Conservation (phyloP, 2,888 invertebrate species). For the Acanthosoma haemorrhoidale region DNA sequence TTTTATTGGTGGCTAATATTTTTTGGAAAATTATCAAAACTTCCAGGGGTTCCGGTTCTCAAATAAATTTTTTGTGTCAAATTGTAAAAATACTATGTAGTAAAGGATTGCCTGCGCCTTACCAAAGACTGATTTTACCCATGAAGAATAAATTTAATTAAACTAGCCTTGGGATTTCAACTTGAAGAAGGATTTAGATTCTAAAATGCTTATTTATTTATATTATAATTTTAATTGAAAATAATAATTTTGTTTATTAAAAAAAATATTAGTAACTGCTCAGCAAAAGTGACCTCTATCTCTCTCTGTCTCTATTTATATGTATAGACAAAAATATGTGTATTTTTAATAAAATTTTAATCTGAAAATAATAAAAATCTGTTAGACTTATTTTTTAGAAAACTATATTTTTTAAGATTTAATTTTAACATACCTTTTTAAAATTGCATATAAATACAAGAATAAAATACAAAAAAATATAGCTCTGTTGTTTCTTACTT, state of each 20-base stretch:
- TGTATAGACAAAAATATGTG: too few species aligned
- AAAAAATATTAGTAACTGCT: neutral
- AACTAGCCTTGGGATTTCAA: neutral
- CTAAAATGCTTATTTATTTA: neutral
- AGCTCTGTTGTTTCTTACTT: too few species aligned
- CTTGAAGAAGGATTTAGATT: neutral
- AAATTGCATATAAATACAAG: neutral
- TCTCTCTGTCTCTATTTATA: too few species aligned
- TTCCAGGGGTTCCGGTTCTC: too few species aligned
- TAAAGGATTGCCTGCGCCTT: slow-evolving; percentile 2
- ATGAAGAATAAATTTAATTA: neutral
- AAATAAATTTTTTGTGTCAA: too few species aligned
- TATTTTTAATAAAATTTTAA: neutral
- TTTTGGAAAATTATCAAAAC: too few species aligned
- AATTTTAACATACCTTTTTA: neutral
- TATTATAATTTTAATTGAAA: neutral
- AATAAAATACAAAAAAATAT: neutral
- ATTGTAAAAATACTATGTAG: too few species aligned
- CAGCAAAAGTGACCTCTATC: neutral
- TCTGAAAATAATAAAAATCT: neutral
- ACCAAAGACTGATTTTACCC: slow-evolving; percentile 16
- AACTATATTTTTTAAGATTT: neutral
- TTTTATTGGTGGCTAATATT: too few species aligned
- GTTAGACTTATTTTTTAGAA: neutral
- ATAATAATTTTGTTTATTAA: neutral